These are phyloP conservation scores for Psylliodes chrysocephalus DNA, from an alignment of 2,888 invertebrate genomes.

Conservation along the genomic window DNA sequence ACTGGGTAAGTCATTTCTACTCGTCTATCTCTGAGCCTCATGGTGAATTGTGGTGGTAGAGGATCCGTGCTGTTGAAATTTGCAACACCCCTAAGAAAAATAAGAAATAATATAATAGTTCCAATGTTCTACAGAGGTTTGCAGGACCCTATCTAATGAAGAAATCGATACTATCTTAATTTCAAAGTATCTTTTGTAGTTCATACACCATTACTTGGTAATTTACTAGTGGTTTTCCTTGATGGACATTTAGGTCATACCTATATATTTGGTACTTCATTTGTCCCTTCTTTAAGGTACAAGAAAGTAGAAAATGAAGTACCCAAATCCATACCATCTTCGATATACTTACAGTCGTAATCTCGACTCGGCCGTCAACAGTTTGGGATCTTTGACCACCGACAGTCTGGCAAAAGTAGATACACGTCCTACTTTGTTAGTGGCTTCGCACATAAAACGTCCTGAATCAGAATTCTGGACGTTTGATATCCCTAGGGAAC, in stretches of 20 bases:
- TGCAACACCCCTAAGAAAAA: slow-evolving; percentile 52
- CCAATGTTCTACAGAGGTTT: no score
- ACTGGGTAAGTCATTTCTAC: slow-evolving; percentile 87
- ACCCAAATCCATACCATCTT: no score
- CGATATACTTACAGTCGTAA: slow-evolving; percentile 73
- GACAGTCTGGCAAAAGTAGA: slow-evolving; percentile 86
- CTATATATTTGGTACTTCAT: no score
- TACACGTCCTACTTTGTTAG: slow-evolving; percentile 80
- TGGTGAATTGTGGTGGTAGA: slow-evolving; percentile 83
- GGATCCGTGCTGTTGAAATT: slow-evolving; percentile 64
- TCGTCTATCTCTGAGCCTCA: slow-evolving; percentile 84
- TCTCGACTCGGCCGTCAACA: slow-evolving; percentile 80
- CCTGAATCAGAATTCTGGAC: slow-evolving; percentile 78
- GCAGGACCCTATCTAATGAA: no score
- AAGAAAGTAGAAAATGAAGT: no score
- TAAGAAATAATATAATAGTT: no score
- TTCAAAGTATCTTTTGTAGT: no score
- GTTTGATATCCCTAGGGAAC: slow-evolving; percentile 72
- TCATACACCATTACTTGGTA: no score
- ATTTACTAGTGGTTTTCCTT: no score
- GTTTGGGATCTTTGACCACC: slow-evolving; percentile 78
- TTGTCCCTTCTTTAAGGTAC: no score
- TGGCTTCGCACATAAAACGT: slow-evolving; percentile 86
- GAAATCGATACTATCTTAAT: no score
- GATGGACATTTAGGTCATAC: no score